A percentile compares a stretch with the other conserved stretches of the same genome.
Conservation (phyloP, 2,888 invertebrate species). For the Phymatocera aterrima region DNA sequence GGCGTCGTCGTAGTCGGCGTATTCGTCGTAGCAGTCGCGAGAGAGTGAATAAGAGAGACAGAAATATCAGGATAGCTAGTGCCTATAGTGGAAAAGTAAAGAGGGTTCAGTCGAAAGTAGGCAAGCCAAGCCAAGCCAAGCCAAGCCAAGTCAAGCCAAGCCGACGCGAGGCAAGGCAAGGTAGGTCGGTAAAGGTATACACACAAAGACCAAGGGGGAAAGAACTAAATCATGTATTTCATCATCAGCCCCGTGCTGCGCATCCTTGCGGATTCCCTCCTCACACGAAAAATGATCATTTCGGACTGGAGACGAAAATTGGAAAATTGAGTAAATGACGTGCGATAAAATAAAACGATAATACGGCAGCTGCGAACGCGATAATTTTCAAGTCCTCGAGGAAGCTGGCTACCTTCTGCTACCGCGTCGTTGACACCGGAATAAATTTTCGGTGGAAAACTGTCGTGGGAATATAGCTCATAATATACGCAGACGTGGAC, state of each 20-base stretch:
- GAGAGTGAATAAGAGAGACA: constrained; percentile 29
- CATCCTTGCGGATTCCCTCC: background rate
- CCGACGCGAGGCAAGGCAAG: background rate
- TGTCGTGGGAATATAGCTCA: constrained; percentile 35
- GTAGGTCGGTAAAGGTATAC: too few species aligned
- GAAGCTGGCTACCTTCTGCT: background rate
- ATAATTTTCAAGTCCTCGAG: constrained; percentile 2
- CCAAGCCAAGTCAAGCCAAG: background rate
- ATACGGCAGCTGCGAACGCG: background rate
- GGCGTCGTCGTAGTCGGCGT: constrained; percentile 64
- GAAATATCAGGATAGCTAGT: constrained; percentile 23
- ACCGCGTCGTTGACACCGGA: background rate
- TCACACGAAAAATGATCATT: background rate
- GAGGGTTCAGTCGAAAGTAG: constrained; percentile 29
- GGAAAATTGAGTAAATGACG: background rate
- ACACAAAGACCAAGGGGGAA: constrained; percentile 49
- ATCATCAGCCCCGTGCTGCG: constrained; percentile 55
- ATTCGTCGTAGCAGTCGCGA: constrained; percentile 61
- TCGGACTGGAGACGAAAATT: background rate
- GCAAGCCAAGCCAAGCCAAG: background rate
- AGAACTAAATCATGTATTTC: constrained; percentile 72
- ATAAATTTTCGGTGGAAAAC: background rate
- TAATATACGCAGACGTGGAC: constrained; percentile 19
- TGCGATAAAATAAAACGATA: background rate
- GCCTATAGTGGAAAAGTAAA: constrained; percentile 22